Conservation (phyloP, 2,113 vertebrate species). For the Patagioenas fasciata region DNA sequence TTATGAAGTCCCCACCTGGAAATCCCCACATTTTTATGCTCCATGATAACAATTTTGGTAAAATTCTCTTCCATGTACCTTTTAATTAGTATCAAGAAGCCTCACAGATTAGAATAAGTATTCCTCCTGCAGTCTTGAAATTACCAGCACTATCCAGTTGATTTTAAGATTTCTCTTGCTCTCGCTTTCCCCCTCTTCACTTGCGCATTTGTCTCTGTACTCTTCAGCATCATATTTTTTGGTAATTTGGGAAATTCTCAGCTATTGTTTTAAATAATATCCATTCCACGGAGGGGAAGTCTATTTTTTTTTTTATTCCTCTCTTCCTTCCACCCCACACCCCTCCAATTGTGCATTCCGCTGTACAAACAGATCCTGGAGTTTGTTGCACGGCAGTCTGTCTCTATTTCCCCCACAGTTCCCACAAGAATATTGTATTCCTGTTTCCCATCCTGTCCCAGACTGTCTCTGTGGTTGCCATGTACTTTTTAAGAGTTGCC, state of each 20-base stretch:
- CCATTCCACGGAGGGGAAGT: background rate
- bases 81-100: background rate
- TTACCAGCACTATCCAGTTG: background rate
- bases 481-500: slow-evolving; percentile 5
- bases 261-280: slow-evolving; percentile 53
- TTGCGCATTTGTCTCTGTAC: background rate
- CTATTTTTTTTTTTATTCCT: slow-evolving; percentile 31
- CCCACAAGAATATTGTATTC: slow-evolving; percentile 46
- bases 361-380: background rate
- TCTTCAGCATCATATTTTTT: background rate
- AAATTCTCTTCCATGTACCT: background rate
- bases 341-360: background rate
- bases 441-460: background rate
- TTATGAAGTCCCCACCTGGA: background rate
- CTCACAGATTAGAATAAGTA: background rate
- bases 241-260: slow-evolving; percentile 5
- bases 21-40: background rate
- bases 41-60: background rate
- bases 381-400: background rate
- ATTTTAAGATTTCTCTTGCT: background rate
- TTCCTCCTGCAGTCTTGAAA: background rate
- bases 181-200: background rate
- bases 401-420: background rate
- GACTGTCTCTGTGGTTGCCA: slow-evolving; percentile 23
- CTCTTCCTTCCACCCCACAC: background rate